These are phyloP conservation scores for Mamestra configurata DNA, from an alignment of 1,140 invertebrate genomes.

Conservation along the genomic window DNA sequence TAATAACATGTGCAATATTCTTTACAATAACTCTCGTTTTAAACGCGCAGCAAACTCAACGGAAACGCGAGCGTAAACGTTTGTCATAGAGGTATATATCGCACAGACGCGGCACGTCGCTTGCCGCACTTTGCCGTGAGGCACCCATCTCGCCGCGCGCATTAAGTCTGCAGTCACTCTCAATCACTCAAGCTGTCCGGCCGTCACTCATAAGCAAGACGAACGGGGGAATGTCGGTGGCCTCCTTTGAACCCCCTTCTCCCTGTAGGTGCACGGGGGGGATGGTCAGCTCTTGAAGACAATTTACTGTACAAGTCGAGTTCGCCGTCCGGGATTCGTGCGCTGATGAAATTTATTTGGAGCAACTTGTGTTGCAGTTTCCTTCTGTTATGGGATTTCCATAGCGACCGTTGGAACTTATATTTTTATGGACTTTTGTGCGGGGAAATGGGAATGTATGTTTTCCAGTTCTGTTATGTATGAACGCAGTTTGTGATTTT, in stretches of 20 bases:
- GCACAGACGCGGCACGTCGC: constrained; percentile 54
- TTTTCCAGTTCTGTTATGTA: constrained; percentile 45
- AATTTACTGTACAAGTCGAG: constrained; percentile 80
- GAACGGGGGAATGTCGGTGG: constrained; percentile 77
- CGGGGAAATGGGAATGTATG: constrained; percentile 52
- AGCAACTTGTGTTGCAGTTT: constrained; percentile 64
- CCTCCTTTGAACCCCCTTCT: constrained; percentile 65
- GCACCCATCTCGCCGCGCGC: constrained; percentile 77
- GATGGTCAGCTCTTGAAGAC: constrained; percentile 86
- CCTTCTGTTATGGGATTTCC: constrained; percentile 64
- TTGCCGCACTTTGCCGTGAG: constrained; percentile 60
- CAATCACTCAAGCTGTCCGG: constrained; percentile 87
- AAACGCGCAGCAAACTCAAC: constrained; percentile 54
- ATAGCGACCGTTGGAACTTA: constrained; percentile 57
- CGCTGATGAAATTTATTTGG: constrained; percentile 77
- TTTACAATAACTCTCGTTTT: constrained; percentile 24
- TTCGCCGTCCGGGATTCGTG: constrained; percentile 64
- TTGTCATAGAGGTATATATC: constrained; percentile 64
- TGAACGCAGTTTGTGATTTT: constrained; percentile 48
- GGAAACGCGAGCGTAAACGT: constrained; percentile 58
- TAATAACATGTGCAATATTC: constrained; percentile 73
- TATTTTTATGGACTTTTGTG: constrained; percentile 54
- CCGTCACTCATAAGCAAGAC: constrained; percentile 87
- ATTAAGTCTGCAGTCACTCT: constrained; percentile 87
- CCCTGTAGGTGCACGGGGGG: constrained; percentile 68